phyloP scores from a whole-genome alignment of 2,113 vertebrate genomes.

The Petaurus breviceps region DNA sequence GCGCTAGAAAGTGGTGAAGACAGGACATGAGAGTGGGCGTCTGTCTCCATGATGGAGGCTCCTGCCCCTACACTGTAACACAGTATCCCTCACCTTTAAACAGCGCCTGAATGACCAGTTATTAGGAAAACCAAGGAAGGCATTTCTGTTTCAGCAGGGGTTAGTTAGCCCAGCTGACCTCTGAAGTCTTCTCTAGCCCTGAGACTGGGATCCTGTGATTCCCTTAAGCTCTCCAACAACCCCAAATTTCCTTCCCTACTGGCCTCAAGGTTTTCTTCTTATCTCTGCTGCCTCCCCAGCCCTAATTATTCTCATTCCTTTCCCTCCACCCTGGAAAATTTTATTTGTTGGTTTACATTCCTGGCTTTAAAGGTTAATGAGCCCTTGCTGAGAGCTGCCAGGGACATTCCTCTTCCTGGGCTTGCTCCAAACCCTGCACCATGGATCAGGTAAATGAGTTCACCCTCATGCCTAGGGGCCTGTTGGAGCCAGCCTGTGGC shows the following conservation, averaged over 20 bases:
- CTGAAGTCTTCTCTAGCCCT: not conserved
- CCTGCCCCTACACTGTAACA: not conserved
- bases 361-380: constrained; percentile 28
- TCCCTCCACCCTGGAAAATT: constrained; percentile 39
- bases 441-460: not conserved
- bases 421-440: not conserved
- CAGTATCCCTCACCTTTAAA: not conserved
- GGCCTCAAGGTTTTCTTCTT: not conserved
- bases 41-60: not conserved
- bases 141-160: not conserved
- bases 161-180: not conserved
- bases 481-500: not conserved
- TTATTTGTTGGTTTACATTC: not conserved
- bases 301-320: constrained; percentile 22
- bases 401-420: not conserved
- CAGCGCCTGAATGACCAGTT: not conserved
- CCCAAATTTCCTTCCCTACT: not conserved
- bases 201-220: not conserved
- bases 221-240: not conserved
- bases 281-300: constrained; percentile 16
- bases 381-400: not conserved
- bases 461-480: not conserved
- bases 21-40: not conserved
- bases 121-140: not conserved
- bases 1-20: no score